Evolutionary conservation across 92 coral and sea anemone genomes (phyloP).

Genomic region (Parazoanthus swiftii): DNA sequence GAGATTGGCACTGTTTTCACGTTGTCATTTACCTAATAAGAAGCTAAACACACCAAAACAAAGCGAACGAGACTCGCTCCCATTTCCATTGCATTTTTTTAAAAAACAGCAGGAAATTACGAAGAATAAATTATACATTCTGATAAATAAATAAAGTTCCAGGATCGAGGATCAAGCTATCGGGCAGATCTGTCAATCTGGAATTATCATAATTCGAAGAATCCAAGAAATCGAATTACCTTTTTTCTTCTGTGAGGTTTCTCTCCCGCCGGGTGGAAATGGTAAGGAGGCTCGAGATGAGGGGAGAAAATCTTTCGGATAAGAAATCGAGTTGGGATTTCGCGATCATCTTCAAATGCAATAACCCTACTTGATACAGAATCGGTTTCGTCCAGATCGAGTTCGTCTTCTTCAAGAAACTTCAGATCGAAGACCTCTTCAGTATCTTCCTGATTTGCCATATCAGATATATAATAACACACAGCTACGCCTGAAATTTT

Average conservation of each 20-base stretch:
- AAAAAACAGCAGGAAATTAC: too few species aligned
- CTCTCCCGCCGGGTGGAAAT: constrained; percentile 73
- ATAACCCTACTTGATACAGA: constrained; percentile 66
- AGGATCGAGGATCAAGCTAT: not conserved
- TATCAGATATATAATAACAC: constrained; percentile 3
- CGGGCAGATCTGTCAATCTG: not conserved
- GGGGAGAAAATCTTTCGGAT: constrained; percentile 83
- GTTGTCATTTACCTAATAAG: not conserved
- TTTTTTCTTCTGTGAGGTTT: constrained; percentile 64
- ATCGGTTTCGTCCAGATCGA: constrained; percentile 70
- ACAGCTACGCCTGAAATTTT: not conserved
- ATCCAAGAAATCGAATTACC: constrained; percentile 45
- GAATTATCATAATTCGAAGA: not conserved
- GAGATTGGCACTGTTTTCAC: not conserved
- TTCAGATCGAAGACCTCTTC: constrained; percentile 58
- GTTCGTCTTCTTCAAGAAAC: constrained; percentile 65
- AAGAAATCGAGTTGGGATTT: constrained; percentile 71
- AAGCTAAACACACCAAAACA: not conserved
- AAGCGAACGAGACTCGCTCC: not conserved
- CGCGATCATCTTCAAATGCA: constrained; percentile 71
- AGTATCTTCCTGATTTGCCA: constrained; percentile 58
- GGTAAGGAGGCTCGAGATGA: constrained; percentile 80
- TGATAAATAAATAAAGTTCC: constrained; percentile 1
- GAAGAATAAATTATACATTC: not conserved
- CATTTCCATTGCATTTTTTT: too few species aligned